Evolutionary conservation across 2,113 vertebrate genomes (phyloP).

Genomic region (Phyllopteryx taeniolatus): DNA sequence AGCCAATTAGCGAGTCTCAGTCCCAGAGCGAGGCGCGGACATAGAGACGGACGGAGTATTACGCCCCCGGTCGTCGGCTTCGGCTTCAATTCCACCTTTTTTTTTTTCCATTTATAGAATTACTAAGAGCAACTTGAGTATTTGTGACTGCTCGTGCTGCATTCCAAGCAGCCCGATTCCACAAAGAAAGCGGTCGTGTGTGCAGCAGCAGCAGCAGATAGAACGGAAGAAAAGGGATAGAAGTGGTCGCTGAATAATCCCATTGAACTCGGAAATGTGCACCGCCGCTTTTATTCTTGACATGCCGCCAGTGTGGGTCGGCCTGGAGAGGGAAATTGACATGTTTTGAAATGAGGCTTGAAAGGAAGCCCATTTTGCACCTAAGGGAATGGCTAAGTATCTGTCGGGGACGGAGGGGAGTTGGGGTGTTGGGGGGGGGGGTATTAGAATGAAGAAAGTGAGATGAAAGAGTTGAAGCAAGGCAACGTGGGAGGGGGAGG

Average conservation of each 20-base stretch:
- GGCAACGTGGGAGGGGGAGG: constrained; percentile 10
- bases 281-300: constrained; percentile 57
- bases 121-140: constrained; percentile 28
- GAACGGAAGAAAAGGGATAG: constrained; percentile 43
- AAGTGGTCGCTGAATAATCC: constrained; percentile 59
- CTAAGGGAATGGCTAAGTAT: constrained; percentile 60
- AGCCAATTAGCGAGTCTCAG: constrained; percentile 66
- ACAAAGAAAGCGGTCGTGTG: constrained; percentile 44
- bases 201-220: constrained; percentile 24
- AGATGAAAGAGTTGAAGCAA: constrained; percentile 31
- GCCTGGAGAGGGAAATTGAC: constrained; percentile 44
- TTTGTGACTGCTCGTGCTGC: constrained; percentile 30
- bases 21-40: constrained; percentile 44
- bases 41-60: constrained; percentile 49
- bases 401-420: constrained; percentile 39
- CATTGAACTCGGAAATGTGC: constrained; percentile 62
- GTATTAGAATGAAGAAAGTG: constrained; percentile 17
- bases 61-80: constrained; percentile 24
- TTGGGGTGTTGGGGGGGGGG: constrained; percentile 1
- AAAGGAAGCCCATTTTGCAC: constrained; percentile 60
- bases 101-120: constrained; percentile 44
- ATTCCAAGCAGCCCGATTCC: constrained; percentile 35
- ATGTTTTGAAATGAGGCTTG: constrained; percentile 64
- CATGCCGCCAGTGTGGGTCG: constrained; percentile 36
- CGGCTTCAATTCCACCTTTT: constrained; percentile 41